Evolutionary conservation across 1,140 invertebrate genomes (phyloP).

Genomic region (Drosophila nasuta): DNA sequence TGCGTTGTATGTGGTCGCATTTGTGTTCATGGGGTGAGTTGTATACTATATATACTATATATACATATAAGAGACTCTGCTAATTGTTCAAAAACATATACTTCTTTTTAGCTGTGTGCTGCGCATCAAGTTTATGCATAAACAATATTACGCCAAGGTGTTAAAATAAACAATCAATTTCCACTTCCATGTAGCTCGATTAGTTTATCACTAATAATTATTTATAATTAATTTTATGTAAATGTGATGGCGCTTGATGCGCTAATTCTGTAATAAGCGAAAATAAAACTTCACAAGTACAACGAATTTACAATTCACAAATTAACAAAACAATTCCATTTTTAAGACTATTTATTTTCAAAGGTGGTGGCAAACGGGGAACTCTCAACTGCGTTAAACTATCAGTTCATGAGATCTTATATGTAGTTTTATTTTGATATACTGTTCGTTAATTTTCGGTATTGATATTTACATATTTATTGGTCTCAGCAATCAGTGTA

Average conservation of each 20-base stretch:
- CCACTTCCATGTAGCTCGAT: constrained; percentile 1
- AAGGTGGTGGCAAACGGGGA: not conserved
- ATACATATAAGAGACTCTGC: not conserved
- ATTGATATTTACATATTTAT: constrained; percentile 30
- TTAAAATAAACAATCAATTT: constrained; percentile 57
- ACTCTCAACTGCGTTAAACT: not conserved
- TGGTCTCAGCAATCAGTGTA: constrained; percentile 5
- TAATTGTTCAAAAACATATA: constrained; percentile 36
- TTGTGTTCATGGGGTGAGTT: constrained; percentile 86
- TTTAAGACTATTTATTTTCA: not conserved
- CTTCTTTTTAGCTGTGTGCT: constrained; percentile 62
- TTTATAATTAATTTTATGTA: constrained; percentile 39
- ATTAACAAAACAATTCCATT: not conserved
- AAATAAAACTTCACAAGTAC: constrained; percentile 49
- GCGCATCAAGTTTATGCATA: constrained; percentile 70
- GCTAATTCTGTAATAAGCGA: constrained; percentile 25
- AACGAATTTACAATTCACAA: constrained; percentile 52
- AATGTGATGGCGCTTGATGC: constrained; percentile 56
- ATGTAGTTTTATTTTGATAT: not conserved
- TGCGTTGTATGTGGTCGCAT: constrained; percentile 80
- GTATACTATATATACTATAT: not conserved
- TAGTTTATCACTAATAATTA: constrained; percentile 40
- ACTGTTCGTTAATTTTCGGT: constrained; percentile 11
- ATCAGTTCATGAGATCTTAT: not conserved
- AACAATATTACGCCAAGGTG: constrained; percentile 74